phyloP scores from a whole-genome alignment of 2,113 vertebrate genomes.

The Corythornis madagascariensis region DNA sequence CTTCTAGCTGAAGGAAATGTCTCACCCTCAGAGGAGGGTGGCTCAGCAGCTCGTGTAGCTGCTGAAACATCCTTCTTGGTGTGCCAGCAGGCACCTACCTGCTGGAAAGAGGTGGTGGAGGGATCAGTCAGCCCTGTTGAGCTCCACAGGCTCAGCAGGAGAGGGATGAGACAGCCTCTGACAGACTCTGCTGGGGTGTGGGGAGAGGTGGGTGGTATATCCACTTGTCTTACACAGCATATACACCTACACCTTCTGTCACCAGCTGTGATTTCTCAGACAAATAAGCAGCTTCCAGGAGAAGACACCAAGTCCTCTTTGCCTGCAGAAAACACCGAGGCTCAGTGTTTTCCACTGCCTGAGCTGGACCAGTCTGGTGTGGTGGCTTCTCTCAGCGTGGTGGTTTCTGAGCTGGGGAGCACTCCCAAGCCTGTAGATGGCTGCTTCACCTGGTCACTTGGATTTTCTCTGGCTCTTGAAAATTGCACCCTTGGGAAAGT shows the following conservation, averaged over 20 bases:
- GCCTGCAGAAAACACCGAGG: not conserved
- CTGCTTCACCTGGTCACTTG: not conserved
- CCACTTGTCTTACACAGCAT: not conserved
- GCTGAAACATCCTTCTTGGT: not conserved
- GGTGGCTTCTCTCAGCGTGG: not conserved
- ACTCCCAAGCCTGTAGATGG: not conserved
- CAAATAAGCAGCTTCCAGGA: not conserved
- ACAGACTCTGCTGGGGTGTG: not conserved
- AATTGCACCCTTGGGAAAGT: not conserved
- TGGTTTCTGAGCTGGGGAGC: not conserved
- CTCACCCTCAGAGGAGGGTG: not conserved
- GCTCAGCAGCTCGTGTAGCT: not conserved
- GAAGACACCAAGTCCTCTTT: not conserved
- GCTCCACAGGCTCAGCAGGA: not conserved
- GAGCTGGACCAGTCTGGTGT: rapidly evolving
- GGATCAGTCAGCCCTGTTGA: not conserved
- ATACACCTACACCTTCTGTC: not conserved
- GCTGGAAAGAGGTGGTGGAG: not conserved
- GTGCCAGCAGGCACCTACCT: not conserved
- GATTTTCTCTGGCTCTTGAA: not conserved
- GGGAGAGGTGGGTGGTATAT: not conserved
- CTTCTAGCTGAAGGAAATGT: not conserved
- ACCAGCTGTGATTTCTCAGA: not conserved
- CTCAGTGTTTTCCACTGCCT: not conserved
- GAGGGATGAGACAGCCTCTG: not conserved